These are phyloP conservation scores for Sebastes reedi DNA, from an alignment of 2,797 vertebrate species.

Conservation along the genomic window DNA sequence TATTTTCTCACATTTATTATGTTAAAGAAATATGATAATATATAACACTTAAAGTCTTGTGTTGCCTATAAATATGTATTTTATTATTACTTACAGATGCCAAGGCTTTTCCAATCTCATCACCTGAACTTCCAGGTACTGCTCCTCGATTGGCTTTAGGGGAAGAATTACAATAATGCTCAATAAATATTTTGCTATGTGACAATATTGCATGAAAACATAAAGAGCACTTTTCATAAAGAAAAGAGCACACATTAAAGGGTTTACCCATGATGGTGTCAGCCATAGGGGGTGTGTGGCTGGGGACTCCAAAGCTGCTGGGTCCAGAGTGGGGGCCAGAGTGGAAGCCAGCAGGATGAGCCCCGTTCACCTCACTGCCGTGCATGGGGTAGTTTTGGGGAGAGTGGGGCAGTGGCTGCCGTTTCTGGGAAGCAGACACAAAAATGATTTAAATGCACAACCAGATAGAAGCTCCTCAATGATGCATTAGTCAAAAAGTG, in stretches of 20 bases:
- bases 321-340: conserved; percentile 85
- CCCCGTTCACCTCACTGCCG: conserved; percentile 90
- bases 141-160: conserved; percentile 86
- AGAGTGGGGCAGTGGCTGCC: conserved; percentile 81
- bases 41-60: neutral
- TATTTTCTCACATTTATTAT: neutral
- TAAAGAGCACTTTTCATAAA: neutral
- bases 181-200: neutral
- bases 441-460: conserved; percentile 20
- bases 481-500: conserved; percentile 24
- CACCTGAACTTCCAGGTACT: conserved; percentile 92
- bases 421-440: conserved; percentile 72
- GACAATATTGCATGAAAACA: neutral
- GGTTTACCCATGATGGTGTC: conserved; percentile 89
- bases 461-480: conserved; percentile 1
- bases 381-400: conserved; percentile 93
- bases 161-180: neutral
- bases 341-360: conserved; percentile 87
- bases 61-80: neutral
- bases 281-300: conserved; percentile 91
- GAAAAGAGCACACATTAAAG: neutral
- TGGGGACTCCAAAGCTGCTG: conserved; percentile 85
- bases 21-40: neutral
- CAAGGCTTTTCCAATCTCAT: conserved; percentile 96
- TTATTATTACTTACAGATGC: conserved; percentile 89